Evolutionary conservation across 2,797 vertebrate species (phyloP).

Genomic region (Bradypodion pumilum): DNA sequence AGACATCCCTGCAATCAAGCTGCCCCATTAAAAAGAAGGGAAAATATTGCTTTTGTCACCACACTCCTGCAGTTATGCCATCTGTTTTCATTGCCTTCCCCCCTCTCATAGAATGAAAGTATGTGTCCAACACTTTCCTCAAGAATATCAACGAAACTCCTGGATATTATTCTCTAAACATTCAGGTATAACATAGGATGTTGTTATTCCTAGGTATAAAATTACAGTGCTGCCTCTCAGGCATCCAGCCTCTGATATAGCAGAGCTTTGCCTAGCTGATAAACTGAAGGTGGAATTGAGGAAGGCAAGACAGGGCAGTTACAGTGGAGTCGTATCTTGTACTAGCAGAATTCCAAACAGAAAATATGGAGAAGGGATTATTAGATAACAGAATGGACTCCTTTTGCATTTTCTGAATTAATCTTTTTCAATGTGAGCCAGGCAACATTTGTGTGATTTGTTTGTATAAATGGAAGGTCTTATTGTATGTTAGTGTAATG

Average conservation of each 20-base stretch:
- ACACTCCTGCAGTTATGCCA: not conserved
- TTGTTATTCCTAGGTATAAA: not conserved
- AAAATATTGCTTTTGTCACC: not conserved
- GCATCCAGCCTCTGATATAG: not conserved
- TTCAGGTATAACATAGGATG: not conserved
- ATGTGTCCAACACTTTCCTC: not conserved
- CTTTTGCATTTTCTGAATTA: constrained; percentile 54
- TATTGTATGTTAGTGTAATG: constrained; percentile 57
- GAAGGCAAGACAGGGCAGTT: not conserved
- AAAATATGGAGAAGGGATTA: not conserved
- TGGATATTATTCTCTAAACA: not conserved
- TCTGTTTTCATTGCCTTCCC: constrained; percentile 16
- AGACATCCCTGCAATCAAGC: not conserved
- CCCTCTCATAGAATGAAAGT: constrained; percentile 2
- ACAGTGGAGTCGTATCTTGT: constrained; percentile 23
- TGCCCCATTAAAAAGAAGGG: not conserved
- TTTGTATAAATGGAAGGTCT: constrained; percentile 62
- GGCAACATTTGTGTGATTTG: constrained; percentile 58
- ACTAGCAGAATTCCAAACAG: not conserved
- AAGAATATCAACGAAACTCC: not conserved
- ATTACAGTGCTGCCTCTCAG: constrained; percentile 6
- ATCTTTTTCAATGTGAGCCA: constrained; percentile 60
- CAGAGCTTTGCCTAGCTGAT: constrained; percentile 17
- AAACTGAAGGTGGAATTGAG: constrained; percentile 33
- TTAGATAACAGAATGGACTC: constrained; percentile 19